phyloP scores from a whole-genome alignment of 2,888 invertebrate species.

The Drosophila affinis region DNA sequence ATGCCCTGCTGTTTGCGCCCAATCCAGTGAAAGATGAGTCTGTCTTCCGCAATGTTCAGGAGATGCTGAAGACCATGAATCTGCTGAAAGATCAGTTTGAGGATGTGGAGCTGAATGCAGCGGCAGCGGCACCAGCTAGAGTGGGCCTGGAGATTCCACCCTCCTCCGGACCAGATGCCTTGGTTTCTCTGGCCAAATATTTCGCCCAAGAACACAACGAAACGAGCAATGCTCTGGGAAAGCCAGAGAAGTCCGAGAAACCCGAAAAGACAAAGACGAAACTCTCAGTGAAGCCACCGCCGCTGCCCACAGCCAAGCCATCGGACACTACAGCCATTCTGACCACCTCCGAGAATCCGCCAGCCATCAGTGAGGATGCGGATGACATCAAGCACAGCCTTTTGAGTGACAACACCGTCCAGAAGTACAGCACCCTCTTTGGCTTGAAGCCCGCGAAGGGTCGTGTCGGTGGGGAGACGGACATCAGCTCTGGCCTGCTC shows the following conservation, averaged over 20 bases:
- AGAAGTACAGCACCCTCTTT: constrained; percentile 80
- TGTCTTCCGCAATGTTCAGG: constrained; percentile 88
- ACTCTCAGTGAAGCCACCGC: constrained; percentile 45
- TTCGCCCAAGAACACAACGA: constrained; percentile 86
- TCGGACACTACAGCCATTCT: constrained; percentile 70
- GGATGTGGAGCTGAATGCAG: constrained; percentile 83
- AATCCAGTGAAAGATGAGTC: constrained; percentile 66
- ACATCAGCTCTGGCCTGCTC: constrained; percentile 82
- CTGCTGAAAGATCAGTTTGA: constrained; percentile 85
- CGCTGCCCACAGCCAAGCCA: constrained; percentile 61
- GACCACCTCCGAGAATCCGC: constrained; percentile 70
- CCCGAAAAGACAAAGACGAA: constrained; percentile 51
- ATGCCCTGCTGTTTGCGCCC: constrained; percentile 73
- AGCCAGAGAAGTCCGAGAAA: constrained; percentile 48
- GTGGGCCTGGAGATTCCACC: constrained; percentile 89
- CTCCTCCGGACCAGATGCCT: constrained; percentile 90
- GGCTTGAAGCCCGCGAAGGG: constrained; percentile 68
- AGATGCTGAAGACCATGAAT: constrained; percentile 88
- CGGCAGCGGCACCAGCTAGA: constrained; percentile 84
- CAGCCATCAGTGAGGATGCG: constrained; percentile 81
- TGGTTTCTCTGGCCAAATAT: constrained; percentile 91
- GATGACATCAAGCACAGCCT: constrained; percentile 86
- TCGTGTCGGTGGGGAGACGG: constrained; percentile 82
- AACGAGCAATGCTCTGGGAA: constrained; percentile 63
- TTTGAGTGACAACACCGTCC: constrained; percentile 85